Evolutionary conservation across 1,140 invertebrate genomes (phyloP).

Genomic region (Alviniconcha marisindica): DNA sequence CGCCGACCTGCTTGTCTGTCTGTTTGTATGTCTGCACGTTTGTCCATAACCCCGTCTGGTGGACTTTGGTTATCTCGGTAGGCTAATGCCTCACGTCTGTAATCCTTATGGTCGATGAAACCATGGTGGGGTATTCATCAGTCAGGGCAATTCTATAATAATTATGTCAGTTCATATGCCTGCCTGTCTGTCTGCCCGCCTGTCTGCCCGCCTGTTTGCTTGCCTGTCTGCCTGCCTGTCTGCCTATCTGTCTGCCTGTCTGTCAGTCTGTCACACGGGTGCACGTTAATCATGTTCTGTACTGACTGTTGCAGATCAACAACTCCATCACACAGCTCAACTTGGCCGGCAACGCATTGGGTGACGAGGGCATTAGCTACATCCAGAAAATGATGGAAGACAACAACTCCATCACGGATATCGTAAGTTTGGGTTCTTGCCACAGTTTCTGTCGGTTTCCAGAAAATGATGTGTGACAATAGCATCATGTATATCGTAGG

Average conservation of each 20-base stretch:
- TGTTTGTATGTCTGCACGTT: no score
- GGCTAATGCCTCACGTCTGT: no score
- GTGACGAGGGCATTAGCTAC: conserved; percentile 54
- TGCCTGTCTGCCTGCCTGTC: not conserved
- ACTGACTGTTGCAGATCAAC: conserved; percentile 63
- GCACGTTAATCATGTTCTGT: not conserved
- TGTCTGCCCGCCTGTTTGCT: not conserved
- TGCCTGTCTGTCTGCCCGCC: no score
- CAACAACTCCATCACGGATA: conserved; percentile 65
- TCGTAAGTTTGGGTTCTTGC: conserved; percentile 62
- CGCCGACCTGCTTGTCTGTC: no score
- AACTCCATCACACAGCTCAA: conserved; percentile 56
- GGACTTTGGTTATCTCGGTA: no score
- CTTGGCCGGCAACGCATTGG: conserved; percentile 62
- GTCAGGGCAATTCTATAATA: no score
- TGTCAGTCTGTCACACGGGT: not conserved
- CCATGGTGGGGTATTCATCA: no score
- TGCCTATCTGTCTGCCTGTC: not conserved
- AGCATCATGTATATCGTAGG: conserved; percentile 68
- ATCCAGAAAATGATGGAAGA: conserved; percentile 69
- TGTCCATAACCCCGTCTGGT: no score
- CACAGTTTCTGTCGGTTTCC: not conserved
- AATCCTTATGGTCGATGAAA: no score
- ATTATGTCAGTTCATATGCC: no score
- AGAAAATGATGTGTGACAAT: conserved; percentile 42